Evolutionary conservation across 1,140 invertebrate genomes (phyloP).

Genomic region (Drosophila lini): DNA sequence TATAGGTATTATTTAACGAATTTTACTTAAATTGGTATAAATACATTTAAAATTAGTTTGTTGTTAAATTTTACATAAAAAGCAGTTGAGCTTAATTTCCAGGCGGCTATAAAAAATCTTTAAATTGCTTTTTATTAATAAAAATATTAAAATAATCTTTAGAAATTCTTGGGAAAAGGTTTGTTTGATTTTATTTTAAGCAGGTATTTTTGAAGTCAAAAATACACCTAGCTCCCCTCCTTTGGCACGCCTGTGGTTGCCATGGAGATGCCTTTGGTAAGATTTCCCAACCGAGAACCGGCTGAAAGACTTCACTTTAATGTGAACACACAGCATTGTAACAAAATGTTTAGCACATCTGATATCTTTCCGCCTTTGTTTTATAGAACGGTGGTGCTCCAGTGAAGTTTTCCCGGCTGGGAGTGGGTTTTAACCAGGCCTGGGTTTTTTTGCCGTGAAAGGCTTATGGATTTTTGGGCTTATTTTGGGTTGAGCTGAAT

Average conservation of each 20-base stretch:
- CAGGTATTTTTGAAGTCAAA: background rate
- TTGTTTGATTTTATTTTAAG: background rate
- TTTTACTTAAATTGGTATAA: no score
- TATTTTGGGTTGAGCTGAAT: no score
- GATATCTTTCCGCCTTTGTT: conserved; percentile 30
- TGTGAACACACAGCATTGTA: conserved; percentile 33
- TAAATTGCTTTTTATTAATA: background rate
- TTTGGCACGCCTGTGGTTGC: conserved; percentile 5
- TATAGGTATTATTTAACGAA: no score
- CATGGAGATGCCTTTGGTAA: conserved; percentile 22
- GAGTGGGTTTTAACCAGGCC: background rate
- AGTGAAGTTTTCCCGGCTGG: conserved; percentile 15
- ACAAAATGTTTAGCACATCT: conserved; percentile 47
- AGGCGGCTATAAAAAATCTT: no score
- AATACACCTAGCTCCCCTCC: background rate
- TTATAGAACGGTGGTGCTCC: conserved; percentile 3
- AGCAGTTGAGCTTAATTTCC: background rate
- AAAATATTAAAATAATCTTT: no score
- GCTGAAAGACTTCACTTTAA: conserved; percentile 26
- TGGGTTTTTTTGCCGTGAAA: background rate
- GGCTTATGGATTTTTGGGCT: no score
- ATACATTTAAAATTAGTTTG: background rate
- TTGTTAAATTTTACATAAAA: background rate
- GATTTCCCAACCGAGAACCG: conserved; percentile 21
- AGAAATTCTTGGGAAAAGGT: background rate